Conservation (phyloP, 2,888 invertebrate species). For the Pseudeuparius sepicola region DNA sequence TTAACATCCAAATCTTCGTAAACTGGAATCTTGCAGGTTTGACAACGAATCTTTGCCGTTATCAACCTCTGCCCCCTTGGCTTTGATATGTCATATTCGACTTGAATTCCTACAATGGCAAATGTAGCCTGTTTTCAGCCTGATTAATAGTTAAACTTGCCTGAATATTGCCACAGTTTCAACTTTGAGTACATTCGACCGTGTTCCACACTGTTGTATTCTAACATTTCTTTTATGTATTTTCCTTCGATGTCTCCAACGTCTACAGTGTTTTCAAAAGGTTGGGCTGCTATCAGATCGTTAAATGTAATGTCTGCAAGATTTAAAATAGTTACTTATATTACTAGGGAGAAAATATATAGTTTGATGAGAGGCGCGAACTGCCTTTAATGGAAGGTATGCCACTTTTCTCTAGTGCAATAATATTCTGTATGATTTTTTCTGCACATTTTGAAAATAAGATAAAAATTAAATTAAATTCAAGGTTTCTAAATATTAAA, state of each 20-base stretch:
- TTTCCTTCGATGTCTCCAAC: conserved; percentile 58
- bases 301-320: conserved; percentile 60
- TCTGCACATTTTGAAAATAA: too few relatives aligned
- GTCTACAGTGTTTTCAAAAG: conserved; percentile 68
- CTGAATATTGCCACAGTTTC: conserved; percentile 50
- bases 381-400: too few relatives aligned
- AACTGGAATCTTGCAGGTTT: conserved; percentile 51
- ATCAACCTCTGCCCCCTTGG: conserved; percentile 50
- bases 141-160: conserved; percentile 32
- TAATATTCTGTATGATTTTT: too few relatives aligned
- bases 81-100: conserved; percentile 49
- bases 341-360: too few relatives aligned
- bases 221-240: conserved; percentile 49
- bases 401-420: too few relatives aligned
- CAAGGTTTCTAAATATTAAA: too few relatives aligned
- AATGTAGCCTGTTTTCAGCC: conserved; percentile 9
- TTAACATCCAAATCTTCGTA: conserved; percentile 49
- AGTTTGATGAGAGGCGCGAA: too few relatives aligned
- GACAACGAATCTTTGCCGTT: conserved; percentile 47
- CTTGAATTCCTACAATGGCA: conserved; percentile 44
- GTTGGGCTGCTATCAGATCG: conserved; percentile 57
- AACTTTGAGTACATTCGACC: conserved; percentile 15
- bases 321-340: too few relatives aligned
- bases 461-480: too few relatives aligned
- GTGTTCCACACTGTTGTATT: conserved; percentile 1